Percentiles rank a stretch among this genome's conserved stretches.
These are phyloP conservation scores for Procambarus virginalis DNA, from an alignment of 1,140 invertebrate genomes.

Conservation along the genomic window DNA sequence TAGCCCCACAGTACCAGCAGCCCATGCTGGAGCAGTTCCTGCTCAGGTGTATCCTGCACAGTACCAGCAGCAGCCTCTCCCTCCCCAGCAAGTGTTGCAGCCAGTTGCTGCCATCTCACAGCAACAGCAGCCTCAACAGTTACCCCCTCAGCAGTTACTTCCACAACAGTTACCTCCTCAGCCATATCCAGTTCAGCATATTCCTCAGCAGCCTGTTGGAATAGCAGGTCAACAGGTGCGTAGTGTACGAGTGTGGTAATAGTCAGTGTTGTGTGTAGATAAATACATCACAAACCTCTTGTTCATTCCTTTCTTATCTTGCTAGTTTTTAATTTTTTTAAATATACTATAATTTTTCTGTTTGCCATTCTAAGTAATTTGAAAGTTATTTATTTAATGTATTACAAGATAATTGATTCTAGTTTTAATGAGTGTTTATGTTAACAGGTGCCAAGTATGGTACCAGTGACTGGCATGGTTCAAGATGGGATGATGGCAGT, in stretches of 20 bases:
- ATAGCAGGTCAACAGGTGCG: constrained; percentile 43
- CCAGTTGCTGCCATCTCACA: neutral
- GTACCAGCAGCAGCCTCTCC: neutral
- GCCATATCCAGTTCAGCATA: too few relatives aligned
- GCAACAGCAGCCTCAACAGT: neutral
- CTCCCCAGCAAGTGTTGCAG: neutral
- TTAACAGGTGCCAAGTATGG: constrained; percentile 47
- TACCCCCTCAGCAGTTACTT: too few relatives aligned
- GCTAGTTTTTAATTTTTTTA: too few relatives aligned
- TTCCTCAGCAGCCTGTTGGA: constrained; percentile 16
- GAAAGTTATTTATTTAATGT: too few relatives aligned
- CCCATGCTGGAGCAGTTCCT: neutral
- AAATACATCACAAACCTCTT: too few relatives aligned
- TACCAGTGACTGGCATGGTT: constrained; percentile 41
- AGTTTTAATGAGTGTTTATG: neutral
- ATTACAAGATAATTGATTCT: too few relatives aligned
- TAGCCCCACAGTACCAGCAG: constrained; percentile 44
- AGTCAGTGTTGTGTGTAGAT: too few relatives aligned
- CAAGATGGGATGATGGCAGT: constrained; percentile 45
- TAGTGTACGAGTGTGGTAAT: neutral
- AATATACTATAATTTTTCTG: too few relatives aligned
- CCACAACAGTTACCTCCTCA: too few relatives aligned
- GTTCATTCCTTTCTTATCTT: too few relatives aligned
- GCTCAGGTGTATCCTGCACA: constrained; percentile 25
- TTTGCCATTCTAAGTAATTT: too few relatives aligned